Evolutionary conservation across 2,113 vertebrate species (phyloP).

Genomic region (Setophaga kirtlandii): DNA sequence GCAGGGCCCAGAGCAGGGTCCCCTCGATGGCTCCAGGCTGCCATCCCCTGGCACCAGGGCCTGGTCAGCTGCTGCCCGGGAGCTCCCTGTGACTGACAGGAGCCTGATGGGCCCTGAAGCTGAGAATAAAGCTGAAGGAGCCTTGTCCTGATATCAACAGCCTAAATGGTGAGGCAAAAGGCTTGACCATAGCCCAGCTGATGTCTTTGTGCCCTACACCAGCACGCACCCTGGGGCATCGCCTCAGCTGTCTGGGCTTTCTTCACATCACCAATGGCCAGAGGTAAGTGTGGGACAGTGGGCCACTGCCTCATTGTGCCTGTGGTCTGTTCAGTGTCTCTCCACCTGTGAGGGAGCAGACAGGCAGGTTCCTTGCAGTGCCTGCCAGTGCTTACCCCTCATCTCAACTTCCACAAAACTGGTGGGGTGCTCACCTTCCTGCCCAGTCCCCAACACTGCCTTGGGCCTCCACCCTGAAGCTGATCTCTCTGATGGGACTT

Average conservation of each 20-base stretch:
- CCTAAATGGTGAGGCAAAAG: not conserved
- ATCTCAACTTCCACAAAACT: fast-evolving
- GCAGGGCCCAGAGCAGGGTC: not conserved
- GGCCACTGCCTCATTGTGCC: not conserved
- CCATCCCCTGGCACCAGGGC: not conserved
- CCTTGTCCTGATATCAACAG: not conserved
- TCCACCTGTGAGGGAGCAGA: fast-evolving
- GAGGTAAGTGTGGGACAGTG: too few species aligned
- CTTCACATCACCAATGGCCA: fast-evolving
- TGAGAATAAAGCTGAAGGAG: not conserved
- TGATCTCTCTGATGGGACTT: not conserved
- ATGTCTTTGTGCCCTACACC: not conserved
- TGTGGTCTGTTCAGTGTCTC: not conserved
- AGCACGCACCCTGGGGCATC: not conserved
- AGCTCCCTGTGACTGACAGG: not conserved
- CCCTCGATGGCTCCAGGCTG: not conserved
- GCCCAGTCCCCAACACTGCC: fast-evolving
- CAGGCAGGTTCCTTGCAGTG: not conserved
- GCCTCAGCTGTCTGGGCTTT: not conserved
- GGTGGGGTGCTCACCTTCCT: not conserved
- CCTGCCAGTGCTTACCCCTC: fast-evolving
- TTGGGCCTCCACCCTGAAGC: not conserved
- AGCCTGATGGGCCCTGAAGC: not conserved
- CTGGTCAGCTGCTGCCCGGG: not conserved
- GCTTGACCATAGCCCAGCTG: fast-evolving